Evolutionary conservation across 1,140 invertebrate genomes (phyloP).

Genomic region (Holotrichia oblita): DNA sequence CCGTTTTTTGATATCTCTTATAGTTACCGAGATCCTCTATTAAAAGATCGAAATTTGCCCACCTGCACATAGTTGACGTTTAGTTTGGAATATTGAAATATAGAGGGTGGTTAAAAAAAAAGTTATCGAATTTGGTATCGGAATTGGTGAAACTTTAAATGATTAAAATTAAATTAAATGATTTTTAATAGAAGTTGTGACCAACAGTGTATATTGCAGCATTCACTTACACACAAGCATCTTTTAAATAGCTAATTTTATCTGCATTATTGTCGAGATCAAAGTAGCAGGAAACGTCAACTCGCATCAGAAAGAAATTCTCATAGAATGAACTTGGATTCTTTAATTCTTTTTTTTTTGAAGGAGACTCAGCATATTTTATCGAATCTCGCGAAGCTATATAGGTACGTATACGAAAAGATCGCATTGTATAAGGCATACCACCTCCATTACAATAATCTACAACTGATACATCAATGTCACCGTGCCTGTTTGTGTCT

Average conservation of each 20-base stretch:
- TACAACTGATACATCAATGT: conserved; percentile 12
- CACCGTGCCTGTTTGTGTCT: conserved; percentile 12
- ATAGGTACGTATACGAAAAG: not conserved
- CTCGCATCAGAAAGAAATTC: not conserved
- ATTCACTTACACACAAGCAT: not conserved
- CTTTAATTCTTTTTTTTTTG: not conserved
- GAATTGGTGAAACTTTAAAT: not conserved
- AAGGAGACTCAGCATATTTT: not conserved
- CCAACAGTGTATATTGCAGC: too few species aligned
- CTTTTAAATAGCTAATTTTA: not conserved
- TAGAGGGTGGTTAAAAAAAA: not conserved
- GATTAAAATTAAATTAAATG: too few species aligned
- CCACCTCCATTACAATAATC: not conserved
- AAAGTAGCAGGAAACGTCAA: conserved; percentile 12
- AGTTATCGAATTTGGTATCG: not conserved
- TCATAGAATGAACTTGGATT: not conserved
- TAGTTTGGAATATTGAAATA: not conserved
- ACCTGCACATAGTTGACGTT: too few species aligned
- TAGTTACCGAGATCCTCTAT: too few species aligned
- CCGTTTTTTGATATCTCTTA: too few species aligned
- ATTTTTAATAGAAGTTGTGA: too few species aligned
- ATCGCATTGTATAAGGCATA: not conserved
- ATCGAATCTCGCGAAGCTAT: not conserved
- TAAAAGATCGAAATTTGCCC: too few species aligned
- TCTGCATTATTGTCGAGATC: conserved; percentile 6